Percentiles rank a stretch among this genome's conserved stretches.
Evolutionary conservation across 2,888 invertebrate species (phyloP).

Genomic region (Anodontia alba): DNA sequence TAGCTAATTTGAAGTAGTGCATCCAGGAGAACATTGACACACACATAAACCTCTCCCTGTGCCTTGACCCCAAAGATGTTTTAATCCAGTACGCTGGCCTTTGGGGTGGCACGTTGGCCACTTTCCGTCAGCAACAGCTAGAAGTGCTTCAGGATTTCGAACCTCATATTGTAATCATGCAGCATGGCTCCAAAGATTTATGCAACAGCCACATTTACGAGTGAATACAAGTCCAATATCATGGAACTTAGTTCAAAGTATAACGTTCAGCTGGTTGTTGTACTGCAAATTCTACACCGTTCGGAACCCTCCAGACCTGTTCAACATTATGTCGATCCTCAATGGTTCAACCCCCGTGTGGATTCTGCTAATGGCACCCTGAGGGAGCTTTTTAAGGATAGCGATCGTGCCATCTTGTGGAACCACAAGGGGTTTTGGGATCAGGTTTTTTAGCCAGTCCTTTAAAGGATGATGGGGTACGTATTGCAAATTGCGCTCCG

Average conservation of each 20-base stretch:
- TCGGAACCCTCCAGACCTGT: constrained; percentile 3
- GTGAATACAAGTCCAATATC: background rate
- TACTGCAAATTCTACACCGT: background rate
- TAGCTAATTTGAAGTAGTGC: background rate
- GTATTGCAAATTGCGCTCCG: background rate
- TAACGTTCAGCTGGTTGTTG: background rate
- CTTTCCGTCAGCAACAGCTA: background rate
- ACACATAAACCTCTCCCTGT: background rate
- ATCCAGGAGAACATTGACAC: background rate
- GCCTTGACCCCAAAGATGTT: background rate
- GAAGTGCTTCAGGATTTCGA: background rate
- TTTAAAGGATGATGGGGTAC: background rate
- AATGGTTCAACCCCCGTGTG: background rate
- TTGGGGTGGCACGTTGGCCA: background rate
- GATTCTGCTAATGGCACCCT: background rate
- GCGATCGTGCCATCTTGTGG: background rate
- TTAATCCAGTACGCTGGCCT: background rate
- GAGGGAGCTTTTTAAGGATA: background rate
- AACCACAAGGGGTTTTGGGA: constrained; percentile 11
- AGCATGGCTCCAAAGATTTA: background rate
- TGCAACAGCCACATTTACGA: background rate
- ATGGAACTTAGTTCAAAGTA: background rate
- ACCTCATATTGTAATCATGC: background rate
- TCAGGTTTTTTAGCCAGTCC: background rate
- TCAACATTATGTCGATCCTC: background rate